Evolutionary conservation across 2,888 invertebrate genomes (phyloP).

Genomic region (Drosophila fulvimacula): DNA sequence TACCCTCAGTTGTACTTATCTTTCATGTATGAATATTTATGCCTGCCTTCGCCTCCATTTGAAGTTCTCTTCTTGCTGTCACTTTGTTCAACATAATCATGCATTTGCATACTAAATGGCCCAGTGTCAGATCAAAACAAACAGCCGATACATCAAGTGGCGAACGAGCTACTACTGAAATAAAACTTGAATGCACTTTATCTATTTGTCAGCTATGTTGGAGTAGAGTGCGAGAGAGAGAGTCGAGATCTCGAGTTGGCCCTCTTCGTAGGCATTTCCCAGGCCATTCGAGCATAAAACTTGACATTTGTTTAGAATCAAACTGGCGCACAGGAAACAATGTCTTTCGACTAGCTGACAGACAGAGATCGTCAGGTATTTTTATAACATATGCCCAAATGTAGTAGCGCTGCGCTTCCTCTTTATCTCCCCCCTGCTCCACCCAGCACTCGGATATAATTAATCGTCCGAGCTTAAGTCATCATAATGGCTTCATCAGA

Average conservation of each 20-base stretch:
- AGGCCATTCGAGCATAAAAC: conserved; percentile 75
- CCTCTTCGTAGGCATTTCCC: conserved; percentile 55
- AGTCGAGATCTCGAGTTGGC: conserved; percentile 1
- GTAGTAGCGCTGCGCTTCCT: conserved; percentile 8
- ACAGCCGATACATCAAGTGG: conserved; percentile 56
- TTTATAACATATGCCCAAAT: conserved; percentile 53
- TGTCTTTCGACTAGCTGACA: conserved; percentile 43
- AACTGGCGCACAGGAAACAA: conserved; percentile 63
- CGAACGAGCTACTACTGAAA: conserved; percentile 24
- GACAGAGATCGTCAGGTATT: conserved; percentile 66
- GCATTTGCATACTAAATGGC: conserved; percentile 62
- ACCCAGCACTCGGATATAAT: conserved; percentile 59
- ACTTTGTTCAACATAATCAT: conserved; percentile 42
- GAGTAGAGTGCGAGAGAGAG: conserved; percentile 17
- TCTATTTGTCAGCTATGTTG: conserved; percentile 74
- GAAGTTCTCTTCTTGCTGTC: conserved; percentile 23
- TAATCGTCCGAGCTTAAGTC: conserved; percentile 73
- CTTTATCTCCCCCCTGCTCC: not conserved
- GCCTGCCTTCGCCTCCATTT: not conserved
- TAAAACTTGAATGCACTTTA: conserved; percentile 63
- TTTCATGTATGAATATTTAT: conserved; percentile 1
- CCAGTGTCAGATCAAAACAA: conserved; percentile 57
- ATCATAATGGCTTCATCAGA: conserved; percentile 66
- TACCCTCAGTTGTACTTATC: conserved; percentile 10
- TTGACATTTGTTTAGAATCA: conserved; percentile 54